Conservation (phyloP, 2,888 invertebrate genomes). For the Papilio elwesi region DNA sequence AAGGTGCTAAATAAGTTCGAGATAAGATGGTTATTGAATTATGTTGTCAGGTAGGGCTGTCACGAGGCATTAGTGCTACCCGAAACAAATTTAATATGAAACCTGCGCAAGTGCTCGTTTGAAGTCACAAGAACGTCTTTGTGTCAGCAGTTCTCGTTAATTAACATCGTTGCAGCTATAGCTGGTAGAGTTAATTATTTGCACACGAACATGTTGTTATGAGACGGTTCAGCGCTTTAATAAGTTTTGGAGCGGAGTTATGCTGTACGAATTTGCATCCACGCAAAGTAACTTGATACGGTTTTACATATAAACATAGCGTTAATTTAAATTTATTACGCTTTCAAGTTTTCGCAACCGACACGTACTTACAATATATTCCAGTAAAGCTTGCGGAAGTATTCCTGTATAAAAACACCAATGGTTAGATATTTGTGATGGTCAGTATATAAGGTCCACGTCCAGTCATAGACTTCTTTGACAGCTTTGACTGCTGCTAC, state of each 20-base stretch:
- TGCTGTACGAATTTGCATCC: slow-evolving; percentile 18
- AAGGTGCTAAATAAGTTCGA: neutral
- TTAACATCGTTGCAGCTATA: slow-evolving; percentile 22
- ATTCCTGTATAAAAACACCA: too few relatives aligned
- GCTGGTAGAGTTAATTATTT: slow-evolving; percentile 7
- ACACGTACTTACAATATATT: too few relatives aligned
- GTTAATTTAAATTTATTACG: slow-evolving; percentile 4
- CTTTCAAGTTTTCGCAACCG: neutral
- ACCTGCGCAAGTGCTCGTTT: slow-evolving; percentile 13
- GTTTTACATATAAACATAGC: slow-evolving; percentile 20
- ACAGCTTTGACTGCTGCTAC: too few relatives aligned
- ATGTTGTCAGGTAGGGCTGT: slow-evolving; percentile 1
- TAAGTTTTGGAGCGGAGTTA: slow-evolving; percentile 19
- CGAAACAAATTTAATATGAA: slow-evolving; percentile 2
- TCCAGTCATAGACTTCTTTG: too few relatives aligned
- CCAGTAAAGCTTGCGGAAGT: too few relatives aligned
- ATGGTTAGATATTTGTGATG: too few relatives aligned
- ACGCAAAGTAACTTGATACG: neutral
- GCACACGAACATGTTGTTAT: slow-evolving; percentile 15
- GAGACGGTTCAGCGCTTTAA: slow-evolving; percentile 24
- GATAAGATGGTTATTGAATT: neutral
- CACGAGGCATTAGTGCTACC: neutral
- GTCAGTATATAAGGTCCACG: too few relatives aligned
- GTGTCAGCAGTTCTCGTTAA: slow-evolving; percentile 29
- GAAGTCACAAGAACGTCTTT: slow-evolving; percentile 31